Conservation (phyloP, 2,888 invertebrate species). For the Macrophya annulata region DNA sequence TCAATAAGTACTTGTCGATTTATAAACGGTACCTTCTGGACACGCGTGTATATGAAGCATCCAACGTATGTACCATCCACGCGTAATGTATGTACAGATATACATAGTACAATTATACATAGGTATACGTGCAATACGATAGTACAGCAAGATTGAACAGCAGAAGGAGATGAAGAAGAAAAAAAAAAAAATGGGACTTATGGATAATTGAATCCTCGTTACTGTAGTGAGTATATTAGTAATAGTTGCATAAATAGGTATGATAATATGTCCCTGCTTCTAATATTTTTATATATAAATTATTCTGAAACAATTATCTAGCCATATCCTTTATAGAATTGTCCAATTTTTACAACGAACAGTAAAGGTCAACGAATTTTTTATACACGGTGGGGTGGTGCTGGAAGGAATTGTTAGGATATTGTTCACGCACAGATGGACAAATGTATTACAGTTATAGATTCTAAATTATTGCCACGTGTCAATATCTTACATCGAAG, state of each 20-base stretch:
- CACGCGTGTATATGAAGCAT: not conserved
- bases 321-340: not conserved
- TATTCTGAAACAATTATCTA: conserved; percentile 1
- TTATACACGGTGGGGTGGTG: conserved; percentile 15
- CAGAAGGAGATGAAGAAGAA: too few species aligned
- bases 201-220: not conserved
- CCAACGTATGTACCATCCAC: not conserved
- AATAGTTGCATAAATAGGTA: not conserved
- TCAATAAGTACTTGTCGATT: not conserved
- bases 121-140: too few species aligned
- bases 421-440: not conserved
- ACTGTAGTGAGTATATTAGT: not conserved
- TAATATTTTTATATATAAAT: conserved; percentile 42
- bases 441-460: not conserved
- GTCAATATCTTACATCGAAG: not conserved
- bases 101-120: too few species aligned
- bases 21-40: not conserved
- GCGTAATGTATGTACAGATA: too few species aligned
- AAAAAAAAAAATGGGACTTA: not conserved
- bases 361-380: conserved; percentile 29
- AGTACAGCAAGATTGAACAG: not conserved
- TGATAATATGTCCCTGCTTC: not conserved
- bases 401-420: conserved; percentile 28
- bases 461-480: not conserved
- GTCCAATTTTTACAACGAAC: conserved; percentile 41